A percentile compares a stretch with the other conserved stretches of the same genome.
Conservation (phyloP, 2,113 vertebrate species). For the Procapra przewalskii region DNA sequence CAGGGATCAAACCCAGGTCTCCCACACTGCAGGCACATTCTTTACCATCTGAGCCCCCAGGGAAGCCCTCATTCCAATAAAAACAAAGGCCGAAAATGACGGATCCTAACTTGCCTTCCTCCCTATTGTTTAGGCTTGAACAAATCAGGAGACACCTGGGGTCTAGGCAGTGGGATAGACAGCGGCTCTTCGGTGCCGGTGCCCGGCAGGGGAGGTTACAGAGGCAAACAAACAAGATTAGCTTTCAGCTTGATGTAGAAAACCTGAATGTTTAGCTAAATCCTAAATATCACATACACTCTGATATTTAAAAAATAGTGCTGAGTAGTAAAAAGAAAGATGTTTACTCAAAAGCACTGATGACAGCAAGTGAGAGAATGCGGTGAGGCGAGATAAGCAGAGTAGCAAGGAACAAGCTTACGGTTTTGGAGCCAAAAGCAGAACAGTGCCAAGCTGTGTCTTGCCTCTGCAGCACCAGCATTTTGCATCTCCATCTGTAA, state of each 20-base stretch:
- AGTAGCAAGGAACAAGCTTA: conserved; percentile 32
- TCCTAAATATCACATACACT: not conserved
- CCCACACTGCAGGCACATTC: rapidly evolving
- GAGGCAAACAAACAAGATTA: not conserved
- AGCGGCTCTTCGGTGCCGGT: not conserved
- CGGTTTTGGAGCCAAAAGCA: not conserved
- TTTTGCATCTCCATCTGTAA: conserved; percentile 18
- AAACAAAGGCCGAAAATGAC: not conserved
- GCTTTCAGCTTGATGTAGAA: not conserved
- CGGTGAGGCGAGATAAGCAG: conserved; percentile 12
- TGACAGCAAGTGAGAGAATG: not conserved
- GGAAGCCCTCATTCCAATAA: not conserved
- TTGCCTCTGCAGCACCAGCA: conserved; percentile 30
- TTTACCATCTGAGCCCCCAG: not conserved
- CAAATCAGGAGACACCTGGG: not conserved
- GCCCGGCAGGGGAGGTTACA: not conserved
- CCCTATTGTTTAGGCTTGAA: not conserved
- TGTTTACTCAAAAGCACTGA: not conserved
- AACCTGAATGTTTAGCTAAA: not conserved
- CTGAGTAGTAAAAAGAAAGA: conserved; percentile 8
- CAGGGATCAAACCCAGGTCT: not conserved
- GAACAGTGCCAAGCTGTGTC: conserved; percentile 11
- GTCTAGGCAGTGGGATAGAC: not conserved
- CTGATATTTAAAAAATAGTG: not conserved
- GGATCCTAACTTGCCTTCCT: not conserved